Base-by-base conservation (phyloP, 64 coral and sea anemone genomes). In the Pocillopora damicornis region DNA sequence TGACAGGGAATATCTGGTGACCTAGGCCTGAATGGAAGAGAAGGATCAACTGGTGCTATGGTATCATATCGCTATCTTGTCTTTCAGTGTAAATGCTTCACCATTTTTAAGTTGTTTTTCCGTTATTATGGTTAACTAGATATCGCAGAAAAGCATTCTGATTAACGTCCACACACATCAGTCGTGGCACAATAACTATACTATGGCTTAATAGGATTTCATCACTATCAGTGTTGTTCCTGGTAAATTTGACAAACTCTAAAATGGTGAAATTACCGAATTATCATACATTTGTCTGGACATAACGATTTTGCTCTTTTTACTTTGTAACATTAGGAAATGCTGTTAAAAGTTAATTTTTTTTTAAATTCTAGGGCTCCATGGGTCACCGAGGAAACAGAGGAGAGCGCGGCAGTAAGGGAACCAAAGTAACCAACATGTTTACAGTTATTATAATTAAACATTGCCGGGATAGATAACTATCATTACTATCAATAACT, bases 331-430 rank as follows among this genome's bases (percentile, higher is more conserved):
- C n/a, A 45, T 72, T 13, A 0, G 45, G 60, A 10, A 14, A 58
- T 34, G 13, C 3, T 1, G 11, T 22, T 18, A n/a, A 86, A 12
- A 64, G 23, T 74, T 5, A 8, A 18, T 20, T 10, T 35, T 20
- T 74, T 2, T 14, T 34, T 35, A 30, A 30, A 30, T 87, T 67
- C 51, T 5, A 90, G 89, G 89, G 89, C 9, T 30, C 58, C 16
- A 45, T 38, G 16, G 89, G 89, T 4, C 42, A 65, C 11, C 80
- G 89, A 2, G 89, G 89, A 0, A 61, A 17, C 10, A 74, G 89
- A 84, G 89, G 89, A 5, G 11, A 59, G 17, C 79, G 80, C 0
- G 89, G 89, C 61, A 51, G 26, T 35, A 85, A 90, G 73, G 89
- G 89, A 9, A 73, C 73, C 60, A 35, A 11, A 13, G 89, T 90